Base-by-base conservation (phyloP, 2,888 invertebrate species). In the Leptinotarsa juncta region DNA sequence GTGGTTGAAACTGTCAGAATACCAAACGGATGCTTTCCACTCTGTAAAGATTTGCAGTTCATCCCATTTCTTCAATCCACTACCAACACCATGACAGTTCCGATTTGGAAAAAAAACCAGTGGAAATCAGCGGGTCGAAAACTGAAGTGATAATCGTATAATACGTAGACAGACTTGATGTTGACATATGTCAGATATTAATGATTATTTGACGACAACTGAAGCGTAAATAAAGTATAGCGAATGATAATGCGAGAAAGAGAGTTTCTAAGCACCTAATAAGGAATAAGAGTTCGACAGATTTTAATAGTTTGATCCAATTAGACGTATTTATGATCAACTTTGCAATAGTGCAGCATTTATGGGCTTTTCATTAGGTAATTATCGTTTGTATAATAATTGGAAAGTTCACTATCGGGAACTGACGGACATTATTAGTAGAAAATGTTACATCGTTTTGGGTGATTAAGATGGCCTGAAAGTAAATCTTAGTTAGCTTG, bases 141-240 rank as follows among this genome's bases (percentile, higher is more conserved):
- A 62, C 62, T n/a, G 51, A n/a, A 3, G 32, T 32, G 7, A 62
- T 42, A 42, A 62, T 62, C 42, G 10, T 62, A 42, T 62, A n/a
- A 16, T 62, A 42, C 16, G n/a, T 62, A 32, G 62, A 32, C 62
- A 62, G 62, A 15, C 16, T 42, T n/a, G 62, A 62, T 62, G 42
- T 32, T 42, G 42, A 18, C 62, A n/a, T 62, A 42, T 12, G 42
- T 62, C n/a, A n/a, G 42, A 14, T 32, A n/a, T 10, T 62, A 42
- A 62, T 42, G n/a, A 62, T 62, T 62, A 62, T 62, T 32, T n/a
- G 62, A 62, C 26, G 62, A 62, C n/a, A 62, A 62, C n/a, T 62
- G 32, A 42, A 18, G 62, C 62, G 7, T 62, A 42, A 5, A 62
- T 32, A 42, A 10, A 42, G 62, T 16, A 16, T 62, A 42, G 16